Evolutionary conservation across 2,888 invertebrate species (phyloP), one percentile per base, ranked within the genome.

Genomic region (Drosophila kambysellisi): DNA sequence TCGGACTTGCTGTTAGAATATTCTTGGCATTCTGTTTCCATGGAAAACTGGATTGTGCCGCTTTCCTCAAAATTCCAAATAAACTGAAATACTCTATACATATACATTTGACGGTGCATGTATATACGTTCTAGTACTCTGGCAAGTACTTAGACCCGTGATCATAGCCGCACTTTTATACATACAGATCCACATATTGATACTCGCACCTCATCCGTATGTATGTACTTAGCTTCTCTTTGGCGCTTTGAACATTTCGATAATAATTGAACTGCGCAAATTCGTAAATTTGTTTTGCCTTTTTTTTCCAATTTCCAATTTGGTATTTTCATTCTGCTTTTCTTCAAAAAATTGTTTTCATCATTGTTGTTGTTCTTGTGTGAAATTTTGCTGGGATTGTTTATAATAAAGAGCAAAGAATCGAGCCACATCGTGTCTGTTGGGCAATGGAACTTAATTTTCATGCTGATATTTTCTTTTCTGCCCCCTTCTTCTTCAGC

Each of bases 221-320:
- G 4, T 46, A 43, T 79, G 76, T 68, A 64, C 69, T 76, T 63
- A 53, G 51, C 60, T 54, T 8, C 58, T 50, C 41, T 51, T 67
- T 41, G 61, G 65, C 58, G 57, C 68, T 64, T 60, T 71, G 56
- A 71, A 71, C 68, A 57, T 66, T 68, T 52, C 37, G 41, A 78
- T 74, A 73, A 68, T 74, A 76, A 88, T 86, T 80, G 81, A 88
- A 87, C 85, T 88, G 91, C 91, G 87, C 85, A 88, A 91, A 82
- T 85, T 88, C 78, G 52, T 76, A 81, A 67, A 60, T 65, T 60
- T 72, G 53, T 68, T 79, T 69, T 60, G 58, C 57, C 61, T 61
- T 60, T 20, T 20, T 20, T 54, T 25, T 25, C 20, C 20, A 25
- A 25, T 68, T 65, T 59, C 30, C 54, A 15, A 66, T 71, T 62